Evolutionary conservation across 2,113 vertebrate species (phyloP), one percentile per base, ranked within the genome.

Genomic region (Herpetotheres cachinnans): DNA sequence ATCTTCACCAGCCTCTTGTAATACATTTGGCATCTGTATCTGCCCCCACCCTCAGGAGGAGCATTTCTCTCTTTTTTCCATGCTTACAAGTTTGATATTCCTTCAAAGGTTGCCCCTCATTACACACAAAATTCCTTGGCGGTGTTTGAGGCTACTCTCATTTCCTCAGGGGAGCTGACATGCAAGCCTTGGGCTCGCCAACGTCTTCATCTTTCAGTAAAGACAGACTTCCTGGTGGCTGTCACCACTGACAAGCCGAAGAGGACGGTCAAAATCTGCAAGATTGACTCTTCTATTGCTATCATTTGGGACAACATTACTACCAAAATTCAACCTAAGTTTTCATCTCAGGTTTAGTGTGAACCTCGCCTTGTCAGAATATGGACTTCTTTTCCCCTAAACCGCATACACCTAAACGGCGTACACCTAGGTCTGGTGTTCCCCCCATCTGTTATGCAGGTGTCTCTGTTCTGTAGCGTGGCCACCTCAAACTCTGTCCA

Each of bases 321-420:
- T 5, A 29, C 18, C 15, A 15, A 72, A 56, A 52, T 47, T 63
- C 54, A 54, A 1, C 49, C 14, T 9, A 22, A 25, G 16, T 47
- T 67, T 63, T 54, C 49, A 42, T 34, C n/a, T 19, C 1, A 40
- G n/a, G 5, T 50, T 66, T 59, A 71, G 32, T 13, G 16, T 20
- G 46, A 58, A 17, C 25, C 82, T 79, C 84, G 11, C 22, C 49
- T 10, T 67, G 59, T 61, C 67, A 59, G 38, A n/a, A n/a, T 11
- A 25, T 5, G 12, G 49, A 13, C 34, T 32, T 34, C 25, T 71
- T 34, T 27, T 25, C 34, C 27, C 42, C 44, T 42, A 3, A 17
- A 11, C 8, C 4, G 18, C 10, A 3, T 20, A n/a, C 49, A 14
- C n/a, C 36, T 4, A 9, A 17, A 11, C 8, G 4, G 18, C 10